Evolutionary conservation across 64 coral and sea anemone species (phyloP).

Genomic region (Astreopora myriophthalma): DNA sequence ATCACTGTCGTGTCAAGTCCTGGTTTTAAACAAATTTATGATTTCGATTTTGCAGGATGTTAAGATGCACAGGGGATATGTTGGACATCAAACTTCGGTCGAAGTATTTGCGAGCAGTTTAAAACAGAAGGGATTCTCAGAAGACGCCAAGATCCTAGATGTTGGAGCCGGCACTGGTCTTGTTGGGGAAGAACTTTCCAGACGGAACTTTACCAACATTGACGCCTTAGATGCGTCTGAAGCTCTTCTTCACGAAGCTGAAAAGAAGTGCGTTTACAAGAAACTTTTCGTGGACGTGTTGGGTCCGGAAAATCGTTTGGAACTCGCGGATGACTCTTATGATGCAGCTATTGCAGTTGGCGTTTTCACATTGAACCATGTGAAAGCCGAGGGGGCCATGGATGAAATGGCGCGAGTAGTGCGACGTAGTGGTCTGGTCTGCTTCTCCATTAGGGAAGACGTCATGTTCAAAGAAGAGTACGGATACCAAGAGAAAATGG

Average conservation of each 20-base stretch:
- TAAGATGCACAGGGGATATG: conserved; percentile 63
- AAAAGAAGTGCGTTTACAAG: conserved; percentile 81
- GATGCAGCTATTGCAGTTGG: conserved; percentile 83
- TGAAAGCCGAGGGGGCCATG: conserved; percentile 87
- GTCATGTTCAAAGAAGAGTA: conserved; percentile 79
- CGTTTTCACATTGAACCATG: conserved; percentile 80
- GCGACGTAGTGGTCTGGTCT: conserved; percentile 76
- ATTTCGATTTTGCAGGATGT: conserved; percentile 51
- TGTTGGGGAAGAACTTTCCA: conserved; percentile 56
- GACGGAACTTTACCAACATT: conserved; percentile 75
- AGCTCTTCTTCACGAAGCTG: conserved; percentile 70
- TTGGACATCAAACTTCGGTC: conserved; percentile 49
- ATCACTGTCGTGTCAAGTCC: too few species aligned
- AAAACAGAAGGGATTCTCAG: conserved; percentile 27
- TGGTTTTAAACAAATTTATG: background rate
- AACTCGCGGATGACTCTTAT: conserved; percentile 59
- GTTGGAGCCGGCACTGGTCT: conserved; percentile 92
- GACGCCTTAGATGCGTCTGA: conserved; percentile 77
- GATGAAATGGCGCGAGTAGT: conserved; percentile 94
- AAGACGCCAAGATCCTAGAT: conserved; percentile 77
- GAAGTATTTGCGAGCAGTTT: conserved; percentile 37
- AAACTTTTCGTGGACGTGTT: conserved; percentile 62
- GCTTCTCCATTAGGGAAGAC: conserved; percentile 83
- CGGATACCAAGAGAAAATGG: conserved; percentile 82
- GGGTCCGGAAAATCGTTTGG: conserved; percentile 27